phyloP scores from a whole-genome alignment of 2,888 invertebrate genomes.

The Chrysopilus asiliformis region DNA sequence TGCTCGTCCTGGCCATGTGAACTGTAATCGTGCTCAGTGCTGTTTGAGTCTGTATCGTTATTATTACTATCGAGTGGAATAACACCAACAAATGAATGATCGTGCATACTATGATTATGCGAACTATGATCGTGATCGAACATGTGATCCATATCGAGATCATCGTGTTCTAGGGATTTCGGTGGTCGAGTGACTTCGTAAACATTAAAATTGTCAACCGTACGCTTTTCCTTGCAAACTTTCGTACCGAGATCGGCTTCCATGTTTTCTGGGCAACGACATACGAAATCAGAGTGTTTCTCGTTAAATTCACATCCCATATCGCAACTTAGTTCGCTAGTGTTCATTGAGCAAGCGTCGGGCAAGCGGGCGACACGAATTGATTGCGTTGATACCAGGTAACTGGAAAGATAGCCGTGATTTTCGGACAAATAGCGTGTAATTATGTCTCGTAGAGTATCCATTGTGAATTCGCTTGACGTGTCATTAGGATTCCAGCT shows the following conservation, averaged over 20 bases:
- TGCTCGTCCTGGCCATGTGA: constrained; percentile 1
- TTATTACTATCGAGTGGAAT: not conserved
- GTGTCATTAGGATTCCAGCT: constrained; percentile 47
- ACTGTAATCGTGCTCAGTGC: constrained; percentile 1
- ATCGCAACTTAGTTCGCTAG: constrained; percentile 43
- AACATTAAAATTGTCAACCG: constrained; percentile 15
- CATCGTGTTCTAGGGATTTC: constrained; percentile 32
- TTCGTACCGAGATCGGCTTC: constrained; percentile 31
- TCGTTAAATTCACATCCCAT: constrained; percentile 55
- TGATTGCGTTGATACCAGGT: constrained; percentile 21
- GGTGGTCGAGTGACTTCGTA: constrained; percentile 28
- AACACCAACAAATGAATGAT: not conserved
- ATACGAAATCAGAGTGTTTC: constrained; percentile 45
- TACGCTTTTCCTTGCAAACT: constrained; percentile 25
- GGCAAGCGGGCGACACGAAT: constrained; percentile 29
- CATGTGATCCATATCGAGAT: constrained; percentile 10
- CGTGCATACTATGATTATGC: constrained; percentile 8
- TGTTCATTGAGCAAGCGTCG: constrained; percentile 53
- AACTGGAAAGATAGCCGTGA: constrained; percentile 50
- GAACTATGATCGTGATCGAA: constrained; percentile 7
- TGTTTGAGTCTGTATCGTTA: not conserved
- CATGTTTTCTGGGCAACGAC: constrained; percentile 47
- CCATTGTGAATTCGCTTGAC: constrained; percentile 38
- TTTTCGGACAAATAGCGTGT: constrained; percentile 39
- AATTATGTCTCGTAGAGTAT: constrained; percentile 38